phyloP scores from a whole-genome alignment of 2,113 vertebrate genomes.

The Noturus placidus region DNA sequence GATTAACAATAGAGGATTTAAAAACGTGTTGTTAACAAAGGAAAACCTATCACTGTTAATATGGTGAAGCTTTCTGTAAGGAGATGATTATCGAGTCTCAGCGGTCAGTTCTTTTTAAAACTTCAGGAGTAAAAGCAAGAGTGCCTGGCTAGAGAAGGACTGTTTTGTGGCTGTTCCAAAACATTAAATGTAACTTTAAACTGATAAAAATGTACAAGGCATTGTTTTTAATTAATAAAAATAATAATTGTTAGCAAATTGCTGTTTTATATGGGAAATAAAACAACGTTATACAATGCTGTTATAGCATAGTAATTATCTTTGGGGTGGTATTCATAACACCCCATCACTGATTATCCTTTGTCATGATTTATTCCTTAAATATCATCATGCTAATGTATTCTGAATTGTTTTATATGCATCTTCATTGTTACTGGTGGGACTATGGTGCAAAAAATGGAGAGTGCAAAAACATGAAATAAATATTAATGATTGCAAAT shows the following conservation, averaged over 20 bases:
- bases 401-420: neutral
- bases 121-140: neutral
- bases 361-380: neutral
- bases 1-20: neutral
- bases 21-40: neutral
- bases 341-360: neutral
- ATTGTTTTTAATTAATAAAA: neutral
- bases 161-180: neutral
- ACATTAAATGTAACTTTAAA: neutral
- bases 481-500: neutral
- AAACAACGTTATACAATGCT: neutral
- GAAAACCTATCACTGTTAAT: neutral
- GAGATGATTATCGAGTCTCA: neutral
- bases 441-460: neutral
- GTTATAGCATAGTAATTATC: neutral
- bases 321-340: neutral
- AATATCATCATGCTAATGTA: neutral
- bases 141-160: neutral
- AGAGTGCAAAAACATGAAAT: neutral
- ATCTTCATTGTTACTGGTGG: neutral
- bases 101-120: neutral
- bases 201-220: neutral
- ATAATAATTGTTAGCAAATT: neutral
- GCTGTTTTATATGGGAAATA: neutral
- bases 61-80: neutral